Percentiles rank a stretch among this genome's conserved stretches.
Conservation (phyloP, 1,140 invertebrate species). For the Pseudoatta argentina region DNA sequence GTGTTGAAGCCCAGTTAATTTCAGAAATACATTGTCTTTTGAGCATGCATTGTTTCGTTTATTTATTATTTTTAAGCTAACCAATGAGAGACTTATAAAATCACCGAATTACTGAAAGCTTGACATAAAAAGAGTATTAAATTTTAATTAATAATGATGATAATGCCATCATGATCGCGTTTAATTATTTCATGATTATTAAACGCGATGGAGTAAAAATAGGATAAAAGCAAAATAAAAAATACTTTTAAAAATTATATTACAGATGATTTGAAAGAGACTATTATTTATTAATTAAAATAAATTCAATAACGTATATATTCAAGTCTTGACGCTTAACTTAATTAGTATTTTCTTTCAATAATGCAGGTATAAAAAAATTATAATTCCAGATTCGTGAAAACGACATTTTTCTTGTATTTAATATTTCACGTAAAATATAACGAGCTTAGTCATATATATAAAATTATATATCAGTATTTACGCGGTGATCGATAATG, state of each 20-base stretch:
- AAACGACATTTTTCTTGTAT: not conserved
- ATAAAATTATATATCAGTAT: slow-evolving; percentile 28
- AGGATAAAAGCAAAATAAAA: not conserved
- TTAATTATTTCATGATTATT: slow-evolving; percentile 5
- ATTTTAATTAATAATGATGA: slow-evolving; percentile 37
- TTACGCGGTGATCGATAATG: slow-evolving; percentile 34
- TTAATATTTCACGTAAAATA: not conserved
- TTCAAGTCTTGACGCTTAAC: not conserved
- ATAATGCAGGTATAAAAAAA: not conserved
- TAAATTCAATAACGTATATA: not conserved
- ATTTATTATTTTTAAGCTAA: slow-evolving; percentile 31
- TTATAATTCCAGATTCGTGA: not conserved
- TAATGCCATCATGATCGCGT: not conserved
- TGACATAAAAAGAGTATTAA: not conserved
- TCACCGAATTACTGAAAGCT: not conserved
- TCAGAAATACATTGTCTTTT: slow-evolving; percentile 49
- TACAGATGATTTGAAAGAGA: not conserved
- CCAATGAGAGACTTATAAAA: slow-evolving; percentile 34
- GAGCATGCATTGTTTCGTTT: slow-evolving; percentile 4
- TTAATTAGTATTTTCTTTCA: not conserved
- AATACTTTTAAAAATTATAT: slow-evolving; percentile 2
- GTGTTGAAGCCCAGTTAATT: slow-evolving; percentile 4
- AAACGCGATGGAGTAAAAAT: not conserved
- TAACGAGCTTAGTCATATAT: not conserved
- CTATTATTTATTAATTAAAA: not conserved